These are phyloP conservation scores for Troides oblongomaculatus DNA, from an alignment of 2,888 invertebrate genomes.

Conservation along the genomic window DNA sequence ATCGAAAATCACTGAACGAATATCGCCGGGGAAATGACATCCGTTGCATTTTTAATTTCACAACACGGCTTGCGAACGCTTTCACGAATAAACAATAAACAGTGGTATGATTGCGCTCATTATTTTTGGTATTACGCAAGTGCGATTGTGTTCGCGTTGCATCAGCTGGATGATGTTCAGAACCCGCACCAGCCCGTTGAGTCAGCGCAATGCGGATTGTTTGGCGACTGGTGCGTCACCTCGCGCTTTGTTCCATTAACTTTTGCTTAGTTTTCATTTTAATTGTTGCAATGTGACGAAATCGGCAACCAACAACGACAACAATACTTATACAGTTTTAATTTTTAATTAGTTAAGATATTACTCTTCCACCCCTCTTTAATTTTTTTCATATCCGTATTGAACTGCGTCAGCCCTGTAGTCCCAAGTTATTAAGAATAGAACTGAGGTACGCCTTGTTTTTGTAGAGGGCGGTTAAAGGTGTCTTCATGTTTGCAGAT, in stretches of 20 bases:
- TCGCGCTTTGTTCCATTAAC: neutral
- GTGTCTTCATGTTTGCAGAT: no score
- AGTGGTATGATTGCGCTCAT: conserved; percentile 22
- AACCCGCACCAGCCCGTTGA: neutral
- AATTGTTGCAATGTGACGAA: neutral
- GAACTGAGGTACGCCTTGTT: no score
- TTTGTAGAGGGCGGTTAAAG: no score
- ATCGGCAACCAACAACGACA: neutral
- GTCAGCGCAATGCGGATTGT: conserved; percentile 9
- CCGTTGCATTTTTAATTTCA: conserved; percentile 20
- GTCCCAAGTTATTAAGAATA: no score
- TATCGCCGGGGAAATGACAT: conserved; percentile 20
- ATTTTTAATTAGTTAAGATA: no score
- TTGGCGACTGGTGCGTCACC: conserved; percentile 14
- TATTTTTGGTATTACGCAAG: conserved; percentile 27
- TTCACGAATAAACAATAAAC: conserved; percentile 22
- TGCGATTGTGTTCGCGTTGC: conserved; percentile 27
- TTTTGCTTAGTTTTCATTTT: neutral
- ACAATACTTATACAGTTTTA: no score
- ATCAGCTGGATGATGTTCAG: conserved; percentile 20
- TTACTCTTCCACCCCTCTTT: no score
- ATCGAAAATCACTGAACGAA: neutral
- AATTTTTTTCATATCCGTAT: no score
- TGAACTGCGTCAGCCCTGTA: no score
- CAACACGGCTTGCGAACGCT: conserved; percentile 9